A percentile compares a stretch with the other conserved stretches of the same genome.
Evolutionary conservation across 1,140 invertebrate genomes (phyloP).

Genomic region (Drosophila tristis): DNA sequence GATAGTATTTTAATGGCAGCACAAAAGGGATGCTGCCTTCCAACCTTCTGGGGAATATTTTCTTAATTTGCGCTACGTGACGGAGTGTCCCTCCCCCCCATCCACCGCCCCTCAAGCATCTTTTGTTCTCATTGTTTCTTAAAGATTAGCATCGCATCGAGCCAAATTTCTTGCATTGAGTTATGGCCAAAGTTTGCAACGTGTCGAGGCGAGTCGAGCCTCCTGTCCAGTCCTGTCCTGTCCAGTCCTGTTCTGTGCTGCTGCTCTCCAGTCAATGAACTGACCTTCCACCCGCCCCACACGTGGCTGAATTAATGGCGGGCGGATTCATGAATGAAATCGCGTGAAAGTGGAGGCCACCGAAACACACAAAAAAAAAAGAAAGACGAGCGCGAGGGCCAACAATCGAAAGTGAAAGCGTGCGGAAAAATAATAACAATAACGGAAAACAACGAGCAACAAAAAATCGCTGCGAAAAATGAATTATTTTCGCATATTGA

Average conservation of each 20-base stretch:
- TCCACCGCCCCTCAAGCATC: not conserved
- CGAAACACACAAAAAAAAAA: slow-evolving; percentile 18
- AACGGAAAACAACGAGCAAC: slow-evolving; percentile 30
- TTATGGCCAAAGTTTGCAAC: slow-evolving; percentile 50
- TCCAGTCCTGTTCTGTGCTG: slow-evolving; percentile 1
- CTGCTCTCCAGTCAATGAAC: slow-evolving; percentile 38
- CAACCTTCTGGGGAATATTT: slow-evolving; percentile 24
- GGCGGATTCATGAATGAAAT: slow-evolving; percentile 74
- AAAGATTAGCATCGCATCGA: slow-evolving; percentile 61
- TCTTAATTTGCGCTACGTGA: slow-evolving; percentile 74
- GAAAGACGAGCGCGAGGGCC: slow-evolving; percentile 3
- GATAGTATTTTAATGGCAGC: not conserved
- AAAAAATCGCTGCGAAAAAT: slow-evolving; percentile 43
- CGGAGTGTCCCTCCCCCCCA: not conserved
- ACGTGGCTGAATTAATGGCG: slow-evolving; percentile 35
- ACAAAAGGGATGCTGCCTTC: slow-evolving; percentile 62
- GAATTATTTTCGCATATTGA: slow-evolving; percentile 74
- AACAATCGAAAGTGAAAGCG: slow-evolving; percentile 60
- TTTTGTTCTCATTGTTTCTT: slow-evolving; percentile 75
- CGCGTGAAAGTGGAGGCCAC: slow-evolving; percentile 45
- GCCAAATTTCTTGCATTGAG: slow-evolving; percentile 28
- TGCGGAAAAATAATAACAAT: slow-evolving; percentile 60
- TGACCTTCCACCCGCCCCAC: slow-evolving; percentile 44
- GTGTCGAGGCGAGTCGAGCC: too few species aligned
- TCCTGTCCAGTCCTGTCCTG: not conserved